Conservation (phyloP, 1,140 invertebrate genomes). For the Muscidifurax raptorellus region DNA sequence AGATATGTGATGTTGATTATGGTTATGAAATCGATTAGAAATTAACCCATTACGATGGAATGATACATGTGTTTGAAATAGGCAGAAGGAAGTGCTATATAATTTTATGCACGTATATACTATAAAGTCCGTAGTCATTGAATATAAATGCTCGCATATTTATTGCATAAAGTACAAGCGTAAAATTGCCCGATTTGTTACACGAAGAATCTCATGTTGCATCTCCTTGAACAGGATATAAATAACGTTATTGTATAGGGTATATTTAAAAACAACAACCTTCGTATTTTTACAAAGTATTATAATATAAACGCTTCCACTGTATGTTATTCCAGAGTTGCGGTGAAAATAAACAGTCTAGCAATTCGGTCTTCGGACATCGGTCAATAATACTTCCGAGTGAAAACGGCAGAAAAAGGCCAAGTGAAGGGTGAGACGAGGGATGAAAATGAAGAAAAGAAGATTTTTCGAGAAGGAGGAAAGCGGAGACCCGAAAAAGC, state of each 20-base stretch:
- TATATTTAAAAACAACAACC: background rate
- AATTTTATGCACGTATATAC: background rate
- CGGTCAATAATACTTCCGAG: constrained; percentile 22
- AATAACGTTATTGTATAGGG: background rate
- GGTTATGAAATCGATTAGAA: background rate
- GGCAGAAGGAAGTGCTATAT: background rate
- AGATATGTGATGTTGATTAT: background rate
- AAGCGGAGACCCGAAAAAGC: constrained; percentile 17
- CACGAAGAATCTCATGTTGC: background rate
- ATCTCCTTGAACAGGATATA: background rate
- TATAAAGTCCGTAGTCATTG: background rate
- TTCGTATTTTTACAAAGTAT: background rate
- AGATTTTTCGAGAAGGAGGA: background rate
- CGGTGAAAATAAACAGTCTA: constrained; percentile 22
- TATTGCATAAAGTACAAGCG: background rate
- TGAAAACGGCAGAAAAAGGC: constrained; percentile 9
- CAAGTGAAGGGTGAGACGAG: constrained; percentile 16
- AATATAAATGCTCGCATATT: background rate
- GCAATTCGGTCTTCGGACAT: background rate
- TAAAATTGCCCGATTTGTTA: no score
- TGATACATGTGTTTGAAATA: background rate
- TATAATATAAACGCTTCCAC: background rate
- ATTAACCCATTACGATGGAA: background rate
- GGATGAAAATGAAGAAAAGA: constrained; percentile 15
- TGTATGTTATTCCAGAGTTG: background rate